These are phyloP conservation scores for Netelia fuscicornis DNA, from an alignment of 2,888 invertebrate species.

Conservation along the genomic window DNA sequence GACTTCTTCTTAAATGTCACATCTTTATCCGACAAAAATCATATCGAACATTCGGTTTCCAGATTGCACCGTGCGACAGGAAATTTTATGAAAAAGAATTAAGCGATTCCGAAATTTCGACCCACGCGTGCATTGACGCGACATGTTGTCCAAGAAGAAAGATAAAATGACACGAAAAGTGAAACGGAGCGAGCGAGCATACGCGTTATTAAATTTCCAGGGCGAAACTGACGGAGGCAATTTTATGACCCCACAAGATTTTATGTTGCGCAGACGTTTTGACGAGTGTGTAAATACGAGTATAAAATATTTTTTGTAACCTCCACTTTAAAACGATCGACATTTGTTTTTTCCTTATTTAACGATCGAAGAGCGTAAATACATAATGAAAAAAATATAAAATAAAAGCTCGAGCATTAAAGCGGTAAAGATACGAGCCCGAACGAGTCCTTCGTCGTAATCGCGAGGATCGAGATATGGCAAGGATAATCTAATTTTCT, in stretches of 20 bases:
- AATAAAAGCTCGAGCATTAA: neutral
- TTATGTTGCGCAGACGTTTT: neutral
- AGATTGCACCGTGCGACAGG: too few species aligned
- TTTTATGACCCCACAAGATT: slow-evolving; percentile 5
- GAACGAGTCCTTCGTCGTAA: slow-evolving; percentile 1
- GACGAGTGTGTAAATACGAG: neutral
- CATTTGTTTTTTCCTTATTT: too few species aligned
- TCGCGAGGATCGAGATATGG: neutral
- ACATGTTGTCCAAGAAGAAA: neutral
- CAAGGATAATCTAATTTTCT: neutral
- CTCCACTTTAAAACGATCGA: too few species aligned
- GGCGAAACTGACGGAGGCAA: neutral
- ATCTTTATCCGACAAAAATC: neutral
- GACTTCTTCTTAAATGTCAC: neutral
- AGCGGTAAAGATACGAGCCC: neutral
- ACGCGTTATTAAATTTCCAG: slow-evolving; percentile 22
- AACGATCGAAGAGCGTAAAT: neutral
- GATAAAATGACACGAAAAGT: slow-evolving; percentile 15
- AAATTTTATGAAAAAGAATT: neutral
- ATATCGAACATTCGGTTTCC: too few species aligned
- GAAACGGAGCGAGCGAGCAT: neutral
- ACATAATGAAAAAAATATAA: neutral
- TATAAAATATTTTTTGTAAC: too few species aligned
- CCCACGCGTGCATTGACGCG: neutral
- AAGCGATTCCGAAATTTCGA: slow-evolving; percentile 22